Conservation (phyloP, 2,888 invertebrate species). For the Drosophila helvetica region DNA sequence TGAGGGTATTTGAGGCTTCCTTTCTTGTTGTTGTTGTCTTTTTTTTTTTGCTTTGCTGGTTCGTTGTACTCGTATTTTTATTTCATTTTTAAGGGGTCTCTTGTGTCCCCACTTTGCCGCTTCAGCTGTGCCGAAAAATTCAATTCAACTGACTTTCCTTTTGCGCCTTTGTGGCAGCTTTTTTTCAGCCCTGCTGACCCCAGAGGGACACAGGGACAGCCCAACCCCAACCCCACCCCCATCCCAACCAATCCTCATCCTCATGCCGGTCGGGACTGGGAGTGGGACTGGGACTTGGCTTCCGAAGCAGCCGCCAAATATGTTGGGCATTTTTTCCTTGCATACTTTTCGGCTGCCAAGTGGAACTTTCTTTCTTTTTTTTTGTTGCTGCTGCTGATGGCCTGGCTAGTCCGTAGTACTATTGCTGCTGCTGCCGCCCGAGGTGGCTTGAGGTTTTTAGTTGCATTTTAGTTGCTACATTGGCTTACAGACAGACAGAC, state of each 20-base stretch:
- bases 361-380: constrained; percentile 41
- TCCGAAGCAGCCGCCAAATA: constrained; percentile 60
- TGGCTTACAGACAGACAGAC: constrained; percentile 58
- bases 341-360: constrained; percentile 69
- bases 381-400: constrained; percentile 13
- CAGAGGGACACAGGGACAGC: constrained; percentile 13
- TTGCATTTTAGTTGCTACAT: constrained; percentile 72
- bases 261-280: constrained; percentile 4
- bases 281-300: constrained; percentile 6
- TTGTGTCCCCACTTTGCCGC: constrained; percentile 57
- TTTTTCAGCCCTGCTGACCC: constrained; percentile 46
- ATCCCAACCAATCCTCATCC: constrained; percentile 12
- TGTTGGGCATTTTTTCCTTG: constrained; percentile 68
- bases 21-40: background rate
- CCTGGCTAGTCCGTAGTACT: constrained; percentile 26
- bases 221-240: constrained; percentile 1
- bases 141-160: constrained; percentile 66
- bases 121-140: constrained; percentile 69
- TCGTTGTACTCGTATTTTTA: background rate
- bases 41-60: no score
- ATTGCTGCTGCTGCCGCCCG: constrained; percentile 38
- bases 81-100: constrained; percentile 15
- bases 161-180: constrained; percentile 61
- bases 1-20: constrained; percentile 12
- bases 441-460: constrained; percentile 73